Evolutionary conservation across 1,140 invertebrate species (phyloP).

Genomic region (Anadara kagoshimensis): DNA sequence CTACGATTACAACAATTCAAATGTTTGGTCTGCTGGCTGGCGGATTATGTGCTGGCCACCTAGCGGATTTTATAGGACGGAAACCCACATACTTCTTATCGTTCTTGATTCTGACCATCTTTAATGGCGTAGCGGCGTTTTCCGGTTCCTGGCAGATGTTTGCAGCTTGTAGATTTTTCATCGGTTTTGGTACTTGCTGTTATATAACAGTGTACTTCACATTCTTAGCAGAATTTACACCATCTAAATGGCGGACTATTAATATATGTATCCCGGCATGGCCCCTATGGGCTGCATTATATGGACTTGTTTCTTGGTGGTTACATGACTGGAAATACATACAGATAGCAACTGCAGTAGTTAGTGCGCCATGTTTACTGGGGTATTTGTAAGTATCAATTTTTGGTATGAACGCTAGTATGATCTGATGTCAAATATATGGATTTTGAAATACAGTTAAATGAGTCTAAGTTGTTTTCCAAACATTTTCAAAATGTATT

Average conservation of each 20-base stretch:
- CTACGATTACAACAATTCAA: conserved; percentile 53
- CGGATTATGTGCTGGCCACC: conserved; percentile 44
- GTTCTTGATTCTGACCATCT: conserved; percentile 27
- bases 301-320: conserved; percentile 31
- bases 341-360: conserved; percentile 24
- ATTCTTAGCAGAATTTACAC: conserved; percentile 22
- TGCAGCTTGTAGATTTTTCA: conserved; percentile 43
- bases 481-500: too few relatives aligned
- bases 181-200: conserved; percentile 34
- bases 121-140: conserved; percentile 36
- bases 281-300: conserved; percentile 23
- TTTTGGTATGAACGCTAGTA: too few relatives aligned
- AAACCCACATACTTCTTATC: conserved; percentile 40
- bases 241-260: conserved; percentile 10
- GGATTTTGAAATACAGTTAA: too few relatives aligned
- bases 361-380: conserved; percentile 36
- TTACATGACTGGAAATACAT: conserved; percentile 45
- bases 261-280: conserved; percentile 30
- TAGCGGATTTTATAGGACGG: conserved; percentile 51
- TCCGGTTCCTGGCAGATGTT: conserved; percentile 54
- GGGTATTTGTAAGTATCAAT: conserved; percentile 38
- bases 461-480: too few relatives aligned
- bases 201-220: conserved; percentile 20
- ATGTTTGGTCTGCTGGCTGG: conserved; percentile 56
- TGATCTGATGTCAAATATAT: too few relatives aligned